Percentiles rank a stretch among this genome's conserved stretches.
phyloP scores from a whole-genome alignment of 2,113 vertebrate species.

The Onychorhynchus coronatus region DNA sequence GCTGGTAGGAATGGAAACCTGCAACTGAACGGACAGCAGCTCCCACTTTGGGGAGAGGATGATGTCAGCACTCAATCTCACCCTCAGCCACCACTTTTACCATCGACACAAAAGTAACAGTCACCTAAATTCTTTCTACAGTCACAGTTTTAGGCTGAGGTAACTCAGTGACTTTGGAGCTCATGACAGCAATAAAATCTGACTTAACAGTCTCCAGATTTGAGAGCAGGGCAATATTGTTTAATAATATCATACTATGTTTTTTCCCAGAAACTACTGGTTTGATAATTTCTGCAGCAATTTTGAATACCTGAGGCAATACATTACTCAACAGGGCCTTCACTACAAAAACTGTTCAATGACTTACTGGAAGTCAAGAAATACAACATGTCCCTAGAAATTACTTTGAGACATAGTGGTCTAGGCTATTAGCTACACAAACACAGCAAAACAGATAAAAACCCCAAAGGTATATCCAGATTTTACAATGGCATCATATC shows the following conservation, averaged over 20 bases:
- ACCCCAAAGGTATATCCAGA: fast-evolving
- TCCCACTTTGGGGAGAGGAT: neutral
- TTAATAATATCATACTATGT: neutral
- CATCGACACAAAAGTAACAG: neutral
- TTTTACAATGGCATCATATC: neutral
- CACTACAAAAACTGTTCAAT: neutral
- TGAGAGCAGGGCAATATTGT: neutral
- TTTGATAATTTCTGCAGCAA: neutral
- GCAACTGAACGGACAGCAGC: neutral
- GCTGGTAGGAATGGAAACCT: neutral
- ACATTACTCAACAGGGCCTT: neutral
- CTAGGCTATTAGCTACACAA: neutral
- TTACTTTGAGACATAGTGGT: neutral
- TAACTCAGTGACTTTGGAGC: neutral
- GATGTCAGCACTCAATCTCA: neutral
- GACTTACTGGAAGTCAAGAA: neutral
- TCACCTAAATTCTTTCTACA: neutral
- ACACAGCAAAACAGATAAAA: neutral
- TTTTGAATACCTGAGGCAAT: neutral
- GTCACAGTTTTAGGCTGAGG: neutral
- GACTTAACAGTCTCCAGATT: neutral
- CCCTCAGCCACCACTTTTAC: neutral
- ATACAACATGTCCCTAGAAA: neutral
- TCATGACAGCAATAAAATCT: neutral
- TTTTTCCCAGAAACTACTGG: neutral